A percentile compares a stretch with the other conserved stretches of the same genome.
Conservation (phyloP, 2,888 invertebrate genomes). For the Tenthredo notha region DNA sequence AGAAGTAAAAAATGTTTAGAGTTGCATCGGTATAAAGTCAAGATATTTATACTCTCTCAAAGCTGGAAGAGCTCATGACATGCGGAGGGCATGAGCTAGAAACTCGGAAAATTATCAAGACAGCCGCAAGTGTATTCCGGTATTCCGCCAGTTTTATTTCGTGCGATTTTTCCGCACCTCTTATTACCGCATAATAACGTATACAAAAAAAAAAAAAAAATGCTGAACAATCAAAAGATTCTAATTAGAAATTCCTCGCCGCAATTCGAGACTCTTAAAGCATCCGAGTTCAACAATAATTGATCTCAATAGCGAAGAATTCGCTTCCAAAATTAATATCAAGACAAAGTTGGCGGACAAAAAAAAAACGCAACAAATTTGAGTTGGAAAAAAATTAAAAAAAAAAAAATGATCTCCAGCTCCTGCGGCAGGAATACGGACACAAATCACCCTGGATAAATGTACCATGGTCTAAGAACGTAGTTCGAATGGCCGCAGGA, state of each 20-base stretch:
- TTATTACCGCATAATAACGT: neutral
- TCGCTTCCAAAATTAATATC: slow-evolving; percentile 11
- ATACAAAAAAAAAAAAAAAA: neutral
- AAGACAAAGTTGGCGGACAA: no score
- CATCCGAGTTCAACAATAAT: neutral
- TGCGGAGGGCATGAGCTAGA: slow-evolving; percentile 20
- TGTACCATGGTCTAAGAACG: slow-evolving; percentile 42
- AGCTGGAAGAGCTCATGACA: slow-evolving; percentile 14
- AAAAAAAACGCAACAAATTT: neutral
- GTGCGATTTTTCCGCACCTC: neutral
- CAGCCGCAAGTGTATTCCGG: neutral
- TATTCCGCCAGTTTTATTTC: neutral
- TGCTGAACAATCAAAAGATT: neutral
- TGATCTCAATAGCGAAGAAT: slow-evolving; percentile 20
- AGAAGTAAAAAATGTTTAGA: slow-evolving; percentile 47
- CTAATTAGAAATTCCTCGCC: slow-evolving; percentile 32
- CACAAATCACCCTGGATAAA: slow-evolving; percentile 37
- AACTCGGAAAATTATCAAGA: slow-evolving; percentile 24
- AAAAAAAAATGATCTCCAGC: neutral
- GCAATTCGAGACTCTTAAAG: neutral
- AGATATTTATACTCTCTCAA: slow-evolving; percentile 44
- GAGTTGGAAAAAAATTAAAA: neutral
- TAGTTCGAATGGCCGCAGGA: slow-evolving; percentile 35
- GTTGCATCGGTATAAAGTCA: slow-evolving; percentile 51
- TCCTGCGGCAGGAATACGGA: slow-evolving; percentile 2